These are phyloP conservation scores for Flabesymbios commensalis DNA, from an alignment of 2,888 invertebrate genomes.

Conservation along the genomic window DNA sequence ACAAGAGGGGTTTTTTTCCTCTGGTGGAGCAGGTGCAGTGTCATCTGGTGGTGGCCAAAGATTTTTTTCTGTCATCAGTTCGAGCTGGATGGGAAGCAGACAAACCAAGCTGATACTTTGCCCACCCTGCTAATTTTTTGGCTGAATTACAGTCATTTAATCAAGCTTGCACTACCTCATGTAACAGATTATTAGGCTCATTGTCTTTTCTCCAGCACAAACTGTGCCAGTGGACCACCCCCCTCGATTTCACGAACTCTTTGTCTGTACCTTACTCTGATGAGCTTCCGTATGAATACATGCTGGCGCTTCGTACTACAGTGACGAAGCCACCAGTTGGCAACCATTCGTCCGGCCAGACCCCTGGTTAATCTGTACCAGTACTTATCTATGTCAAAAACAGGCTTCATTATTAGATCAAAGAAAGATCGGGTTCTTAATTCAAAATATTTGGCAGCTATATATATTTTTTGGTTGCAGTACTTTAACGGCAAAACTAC, in stretches of 20 bases:
- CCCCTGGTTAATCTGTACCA: no score
- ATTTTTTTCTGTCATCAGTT: slow-evolving; percentile 32
- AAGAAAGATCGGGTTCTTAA: slow-evolving; percentile 35
- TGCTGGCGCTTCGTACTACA: no score
- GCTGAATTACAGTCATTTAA: slow-evolving; percentile 25
- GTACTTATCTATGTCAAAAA: slow-evolving; percentile 28
- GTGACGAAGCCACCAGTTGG: no score
- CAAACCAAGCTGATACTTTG: slow-evolving; percentile 24
- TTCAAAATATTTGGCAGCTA: slow-evolving; percentile 37
- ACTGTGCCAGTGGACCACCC: slow-evolving; percentile 38
- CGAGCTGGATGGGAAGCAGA: slow-evolving; percentile 36
- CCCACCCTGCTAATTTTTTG: slow-evolving; percentile 25
- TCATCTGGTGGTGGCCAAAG: slow-evolving; percentile 40
- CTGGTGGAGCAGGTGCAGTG: slow-evolving; percentile 30
- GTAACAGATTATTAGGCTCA: slow-evolving; percentile 31
- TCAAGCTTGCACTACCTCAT: slow-evolving; percentile 20
- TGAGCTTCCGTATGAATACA: no score
- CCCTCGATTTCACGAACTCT: slow-evolving; percentile 17
- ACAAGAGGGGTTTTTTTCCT: slow-evolving; percentile 34
- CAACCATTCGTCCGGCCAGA: no score
- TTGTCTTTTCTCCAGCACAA: slow-evolving; percentile 36
- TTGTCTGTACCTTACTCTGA: no score
- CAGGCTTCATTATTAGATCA: slow-evolving; percentile 32
- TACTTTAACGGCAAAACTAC: no score
- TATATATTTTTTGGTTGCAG: slow-evolving; percentile 35